phyloP scores from a whole-genome alignment of 2,888 invertebrate species.

The Ecdyonurus torrentis region DNA sequence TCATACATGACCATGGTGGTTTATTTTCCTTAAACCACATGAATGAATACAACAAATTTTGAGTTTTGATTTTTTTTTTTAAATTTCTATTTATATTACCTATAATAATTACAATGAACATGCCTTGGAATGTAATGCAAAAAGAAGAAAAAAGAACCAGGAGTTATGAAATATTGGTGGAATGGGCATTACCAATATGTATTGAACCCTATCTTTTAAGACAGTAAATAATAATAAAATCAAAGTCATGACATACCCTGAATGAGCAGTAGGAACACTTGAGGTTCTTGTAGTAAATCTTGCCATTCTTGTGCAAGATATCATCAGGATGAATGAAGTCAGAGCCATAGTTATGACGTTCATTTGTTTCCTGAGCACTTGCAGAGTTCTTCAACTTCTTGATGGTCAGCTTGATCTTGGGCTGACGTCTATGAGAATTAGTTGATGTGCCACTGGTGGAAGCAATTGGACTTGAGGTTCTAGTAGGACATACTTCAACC shows the following conservation, averaged over 20 bases:
- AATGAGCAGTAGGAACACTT: constrained; percentile 36
- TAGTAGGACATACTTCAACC: background rate
- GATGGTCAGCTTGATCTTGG: constrained; percentile 17
- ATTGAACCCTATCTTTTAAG: background rate
- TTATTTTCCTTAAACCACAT: too few relatives aligned
- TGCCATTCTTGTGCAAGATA: constrained; percentile 25
- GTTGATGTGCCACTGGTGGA: background rate
- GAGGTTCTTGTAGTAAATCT: constrained; percentile 20
- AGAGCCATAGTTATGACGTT: constrained; percentile 15
- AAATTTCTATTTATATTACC: too few relatives aligned
- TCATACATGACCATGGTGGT: too few relatives aligned
- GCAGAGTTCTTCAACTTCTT: constrained; percentile 15
- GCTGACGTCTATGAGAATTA: constrained; percentile 3
- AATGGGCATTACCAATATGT: too few relatives aligned
- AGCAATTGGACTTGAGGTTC: background rate
- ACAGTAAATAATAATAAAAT: background rate
- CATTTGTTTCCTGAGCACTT: constrained; percentile 12
- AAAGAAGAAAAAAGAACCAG: too few relatives aligned
- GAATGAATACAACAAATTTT: too few relatives aligned
- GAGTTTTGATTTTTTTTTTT: too few relatives aligned
- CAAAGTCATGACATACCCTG: constrained; percentile 20
- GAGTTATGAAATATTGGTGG: too few relatives aligned
- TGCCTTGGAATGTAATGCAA: too few relatives aligned
- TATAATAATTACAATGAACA: too few relatives aligned
- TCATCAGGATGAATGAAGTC: constrained; percentile 20